Base-by-base conservation (phyloP, 2,888 invertebrate genomes). In the Brachylomia viminalis region DNA sequence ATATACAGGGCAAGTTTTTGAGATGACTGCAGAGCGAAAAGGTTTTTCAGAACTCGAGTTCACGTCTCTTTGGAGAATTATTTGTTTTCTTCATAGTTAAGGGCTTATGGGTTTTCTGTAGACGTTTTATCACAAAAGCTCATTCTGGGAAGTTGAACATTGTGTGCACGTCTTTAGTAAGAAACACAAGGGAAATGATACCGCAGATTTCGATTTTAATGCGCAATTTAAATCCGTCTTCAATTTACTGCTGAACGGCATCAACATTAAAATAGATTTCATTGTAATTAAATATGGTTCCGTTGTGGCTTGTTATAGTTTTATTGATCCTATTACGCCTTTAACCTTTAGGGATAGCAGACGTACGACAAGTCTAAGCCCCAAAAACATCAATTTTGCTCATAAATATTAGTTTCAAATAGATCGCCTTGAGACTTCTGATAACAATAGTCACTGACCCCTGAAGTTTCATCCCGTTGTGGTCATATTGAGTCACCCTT, bases 131-230 rank as follows among this genome's bases (percentile, higher is more conserved):
- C 56, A 82, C 27, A 49, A 47, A 65, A 66, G 33, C 17, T 42
- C 17, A 47, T 20, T 59, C 13, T 15, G n/a, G 27, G 33, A 61
- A 82, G 61, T 56, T 42, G 42, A 54, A 45, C 47, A 81, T 30
- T 59, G 49, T 38, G 47, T 62, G 27, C 54, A 76, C 27, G 52
- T 23, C 54, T 82, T 65, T 15, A 67, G 33, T 74, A 75, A 69
- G 74, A 79, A 70, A 59, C 75, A 81, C 76, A 85, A 86, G 79
- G 86, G 86, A 88, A 90, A 90, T 82, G 47, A 77, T 87, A 87
- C 87, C 78, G 82, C 86, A 82, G 86, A 80, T 78, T 86, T 86
- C 83, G 79, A 90, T 86, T 87, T 84, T 86, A 85, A 87, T 84
- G 75, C 71, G 72, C 72, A 76, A 81, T 85, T 77, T 84, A 78